Evolutionary conservation across 1,140 invertebrate genomes (phyloP).

Genomic region (Trichonephila inaurata): DNA sequence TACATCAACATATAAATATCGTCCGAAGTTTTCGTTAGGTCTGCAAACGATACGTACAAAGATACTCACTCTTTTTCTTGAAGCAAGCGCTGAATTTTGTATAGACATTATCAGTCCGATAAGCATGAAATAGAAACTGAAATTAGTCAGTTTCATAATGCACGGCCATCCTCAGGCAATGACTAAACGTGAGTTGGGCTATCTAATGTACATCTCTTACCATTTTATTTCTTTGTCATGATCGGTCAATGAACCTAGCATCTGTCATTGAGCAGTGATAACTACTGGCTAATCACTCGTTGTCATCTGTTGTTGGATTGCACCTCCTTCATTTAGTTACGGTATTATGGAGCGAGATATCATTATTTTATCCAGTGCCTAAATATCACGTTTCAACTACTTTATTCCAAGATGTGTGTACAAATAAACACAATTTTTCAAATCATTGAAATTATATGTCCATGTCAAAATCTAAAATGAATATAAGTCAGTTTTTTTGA

Average conservation of each 20-base stretch:
- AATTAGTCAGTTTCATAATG: constrained; percentile 41
- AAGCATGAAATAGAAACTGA: constrained; percentile 16
- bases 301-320: constrained; percentile 9
- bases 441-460: neutral
- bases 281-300: neutral
- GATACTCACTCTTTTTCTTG: neutral
- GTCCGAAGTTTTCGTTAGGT: neutral
- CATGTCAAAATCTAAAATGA: neutral
- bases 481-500: neutral
- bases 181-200: neutral
- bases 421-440: neutral
- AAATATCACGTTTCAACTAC: neutral
- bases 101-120: neutral
- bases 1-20: neutral
- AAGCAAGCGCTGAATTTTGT: neutral
- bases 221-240: constrained; percentile 27
- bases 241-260: constrained; percentile 14
- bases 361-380: neutral
- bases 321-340: neutral
- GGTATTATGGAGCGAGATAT: neutral
- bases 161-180: constrained; percentile 20
- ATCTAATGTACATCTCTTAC: constrained; percentile 18
- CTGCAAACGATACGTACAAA: neutral
- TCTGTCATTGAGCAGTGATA: constrained; percentile 9
- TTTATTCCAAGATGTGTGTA: neutral